Conservation (phyloP, 2,888 invertebrate genomes). For the Andrena chrysosceles region DNA sequence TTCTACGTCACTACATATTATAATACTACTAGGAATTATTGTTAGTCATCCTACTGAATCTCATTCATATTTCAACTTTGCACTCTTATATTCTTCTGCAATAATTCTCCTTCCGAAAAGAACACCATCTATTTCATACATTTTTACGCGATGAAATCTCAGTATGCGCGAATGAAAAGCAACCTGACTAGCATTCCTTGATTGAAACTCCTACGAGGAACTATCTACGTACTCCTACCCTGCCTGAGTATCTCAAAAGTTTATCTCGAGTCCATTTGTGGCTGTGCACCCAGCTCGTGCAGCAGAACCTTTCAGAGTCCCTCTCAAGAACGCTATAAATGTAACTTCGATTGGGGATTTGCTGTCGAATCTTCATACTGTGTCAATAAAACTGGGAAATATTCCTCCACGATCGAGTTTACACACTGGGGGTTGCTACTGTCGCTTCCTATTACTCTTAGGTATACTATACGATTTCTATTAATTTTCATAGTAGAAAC, state of each 20-base stretch:
- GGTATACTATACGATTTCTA: background rate
- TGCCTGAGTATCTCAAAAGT: background rate
- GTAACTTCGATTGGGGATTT: conserved; percentile 17
- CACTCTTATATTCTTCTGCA: no score
- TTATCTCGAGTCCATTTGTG: conserved; percentile 23
- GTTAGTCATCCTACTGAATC: no score
- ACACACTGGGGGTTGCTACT: background rate
- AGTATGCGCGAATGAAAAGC: background rate
- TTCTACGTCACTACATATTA: no score
- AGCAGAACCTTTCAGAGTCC: background rate
- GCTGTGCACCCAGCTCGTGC: background rate
- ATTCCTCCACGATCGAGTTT: background rate
- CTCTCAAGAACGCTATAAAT: conserved; percentile 6
- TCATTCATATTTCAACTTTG: no score
- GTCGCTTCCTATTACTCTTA: background rate
- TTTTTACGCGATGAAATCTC: background rate
- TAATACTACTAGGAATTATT: no score
- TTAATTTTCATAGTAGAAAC: background rate
- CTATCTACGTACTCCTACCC: background rate
- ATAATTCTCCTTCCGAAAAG: no score
- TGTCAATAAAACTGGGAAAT: background rate
- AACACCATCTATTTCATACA: background rate
- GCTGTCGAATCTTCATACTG: background rate
- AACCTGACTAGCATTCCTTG: conserved; percentile 18
- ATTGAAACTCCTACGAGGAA: conserved; percentile 10